Percentiles rank a stretch among this genome's conserved stretches.
Conservation (phyloP, 2,888 invertebrate species). For the Cryptosula pallasiana region DNA sequence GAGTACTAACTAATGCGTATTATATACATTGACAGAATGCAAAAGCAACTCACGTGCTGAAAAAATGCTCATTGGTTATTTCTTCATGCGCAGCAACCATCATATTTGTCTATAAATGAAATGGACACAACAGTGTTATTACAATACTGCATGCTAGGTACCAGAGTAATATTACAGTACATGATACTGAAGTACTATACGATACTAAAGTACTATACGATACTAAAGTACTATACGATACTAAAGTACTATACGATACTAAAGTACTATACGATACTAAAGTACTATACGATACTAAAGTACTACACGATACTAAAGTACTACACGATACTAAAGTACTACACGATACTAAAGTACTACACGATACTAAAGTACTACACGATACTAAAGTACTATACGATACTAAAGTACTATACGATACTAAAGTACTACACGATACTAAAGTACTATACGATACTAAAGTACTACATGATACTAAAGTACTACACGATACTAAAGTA, state of each 20-base stretch:
- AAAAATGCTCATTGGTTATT: neutral
- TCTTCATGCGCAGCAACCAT: constrained; percentile 12
- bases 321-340: neutral
- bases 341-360: neutral
- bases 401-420: neutral
- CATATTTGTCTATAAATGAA: constrained; percentile 1
- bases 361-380: neutral
- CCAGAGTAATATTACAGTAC: neutral
- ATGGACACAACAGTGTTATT: neutral
- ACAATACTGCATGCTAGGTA: no score
- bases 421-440: neutral
- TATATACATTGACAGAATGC: no score
- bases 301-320: neutral
- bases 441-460: neutral
- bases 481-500: neutral
- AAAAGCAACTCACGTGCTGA: neutral
- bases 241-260: neutral
- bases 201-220: neutral
- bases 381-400: neutral
- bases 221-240: neutral
- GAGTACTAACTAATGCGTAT: no score
- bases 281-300: neutral
- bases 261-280: neutral
- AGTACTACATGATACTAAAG: neutral
- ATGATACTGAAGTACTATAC: neutral